Base-by-base conservation (phyloP, 2,113 vertebrate species). In the Scolopax mira region DNA sequence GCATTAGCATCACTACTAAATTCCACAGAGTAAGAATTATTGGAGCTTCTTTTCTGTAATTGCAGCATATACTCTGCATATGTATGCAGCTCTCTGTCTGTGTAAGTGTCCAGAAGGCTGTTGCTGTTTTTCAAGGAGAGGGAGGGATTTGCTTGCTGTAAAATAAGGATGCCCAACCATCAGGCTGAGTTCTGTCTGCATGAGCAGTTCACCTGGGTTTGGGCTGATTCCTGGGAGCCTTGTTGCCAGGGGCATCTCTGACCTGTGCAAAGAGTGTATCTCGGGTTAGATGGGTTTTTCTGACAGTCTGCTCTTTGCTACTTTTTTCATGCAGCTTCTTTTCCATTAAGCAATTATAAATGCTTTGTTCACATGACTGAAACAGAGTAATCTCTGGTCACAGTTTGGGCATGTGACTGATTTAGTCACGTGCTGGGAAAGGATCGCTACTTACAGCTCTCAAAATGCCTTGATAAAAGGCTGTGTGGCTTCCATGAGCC, bases 401-500 rank as follows among this genome's bases (percentile, higher is more conserved):
- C 83, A 81, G 21, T 94, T 92, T 87, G 86, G 65, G 74, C 91
- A 91, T 81, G 91, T 96, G 96, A 95, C 93, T 66, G 75, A 66
- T 31, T 70, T 66, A 39, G 77, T 97, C 96, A 95, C 61, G 49
- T 93, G 94, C 62, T 87, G 65, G 60, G 65, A 92, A 92, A 82
- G 65, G 61, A 67, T 90, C 1, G 3, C 83, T 91, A 8, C 93
- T 79, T 81, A 19, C 15, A 74, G 93, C 73, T 94, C 73, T 93
- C 91, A 27, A 13, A 94, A 60, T 61, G 89, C 70, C 73, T 92
- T 85, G 77, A 72, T 87, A 95, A 93, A 78, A 82, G 88, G 80
- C 93, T 96, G 96, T 94, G 86, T 92, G 96, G 95, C 95, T 89
- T 92, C 69, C 73, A 9, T 65, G 83, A 97, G 73, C 96, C 96